phyloP scores from a whole-genome alignment of 2,797 vertebrate genomes.

The Tolypeutes matacus region DNA sequence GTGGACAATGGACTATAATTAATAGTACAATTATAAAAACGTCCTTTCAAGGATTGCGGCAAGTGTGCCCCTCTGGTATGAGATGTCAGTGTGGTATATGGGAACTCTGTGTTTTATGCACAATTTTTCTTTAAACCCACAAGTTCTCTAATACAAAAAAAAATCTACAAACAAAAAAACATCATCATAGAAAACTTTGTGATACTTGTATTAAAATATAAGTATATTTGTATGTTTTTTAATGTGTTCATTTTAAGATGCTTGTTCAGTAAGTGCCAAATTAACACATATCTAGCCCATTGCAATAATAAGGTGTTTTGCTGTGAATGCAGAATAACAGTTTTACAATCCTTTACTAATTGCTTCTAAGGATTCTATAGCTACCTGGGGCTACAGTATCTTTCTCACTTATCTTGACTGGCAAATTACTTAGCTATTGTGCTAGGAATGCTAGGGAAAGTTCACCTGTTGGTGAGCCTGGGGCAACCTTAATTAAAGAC shows the following conservation, averaged over 20 bases:
- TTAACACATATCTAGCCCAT: conserved; percentile 62
- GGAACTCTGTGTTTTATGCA: no score
- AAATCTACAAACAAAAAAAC: not conserved
- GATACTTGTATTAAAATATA: not conserved
- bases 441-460: conserved; percentile 62
- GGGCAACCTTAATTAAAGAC: conserved; percentile 77
- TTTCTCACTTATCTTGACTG: conserved; percentile 72
- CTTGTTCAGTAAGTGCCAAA: conserved; percentile 20
- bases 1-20: no score
- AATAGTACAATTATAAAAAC: no score
- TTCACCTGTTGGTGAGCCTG: conserved; percentile 49
- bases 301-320: conserved; percentile 65
- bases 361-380: conserved; percentile 42
- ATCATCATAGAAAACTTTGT: not conserved
- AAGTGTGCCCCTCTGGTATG: no score
- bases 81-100: no score
- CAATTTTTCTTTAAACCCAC: no score
- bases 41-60: no score
- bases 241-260: not conserved
- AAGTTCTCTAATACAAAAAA: no score
- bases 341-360: conserved; percentile 78
- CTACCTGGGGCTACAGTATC: conserved; percentile 36
- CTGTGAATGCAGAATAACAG: conserved; percentile 63
- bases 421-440: conserved; percentile 74
- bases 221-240: not conserved